Percentiles rank a stretch among this genome's conserved stretches.
Evolutionary conservation across 2,888 invertebrate genomes (phyloP).

Genomic region (Tigriopus californicus): DNA sequence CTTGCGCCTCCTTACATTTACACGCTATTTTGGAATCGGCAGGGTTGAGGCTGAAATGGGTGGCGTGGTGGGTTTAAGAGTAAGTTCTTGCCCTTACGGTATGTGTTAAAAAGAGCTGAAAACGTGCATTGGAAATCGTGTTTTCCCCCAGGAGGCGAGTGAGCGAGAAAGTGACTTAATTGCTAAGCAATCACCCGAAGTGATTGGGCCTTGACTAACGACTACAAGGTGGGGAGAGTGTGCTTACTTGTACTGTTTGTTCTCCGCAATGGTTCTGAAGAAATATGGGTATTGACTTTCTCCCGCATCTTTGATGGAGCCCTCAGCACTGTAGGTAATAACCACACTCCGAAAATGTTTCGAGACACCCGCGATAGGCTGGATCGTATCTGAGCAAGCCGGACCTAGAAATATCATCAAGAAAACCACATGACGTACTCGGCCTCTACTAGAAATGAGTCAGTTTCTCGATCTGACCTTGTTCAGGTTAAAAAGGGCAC

Average conservation of each 20-base stretch:
- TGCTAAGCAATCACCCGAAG: too few species aligned
- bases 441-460: not conserved
- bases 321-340: constrained; percentile 59
- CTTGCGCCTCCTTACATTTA: too few species aligned
- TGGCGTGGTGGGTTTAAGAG: too few species aligned
- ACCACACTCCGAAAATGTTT: constrained; percentile 49
- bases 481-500: too few species aligned
- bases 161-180: too few species aligned
- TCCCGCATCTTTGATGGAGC: constrained; percentile 31
- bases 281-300: constrained; percentile 52
- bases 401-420: constrained; percentile 43
- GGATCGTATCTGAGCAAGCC: constrained; percentile 59
- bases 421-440: too few species aligned
- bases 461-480: not conserved
- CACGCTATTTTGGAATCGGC: too few species aligned
- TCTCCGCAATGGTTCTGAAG: constrained; percentile 58
- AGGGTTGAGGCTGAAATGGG: too few species aligned
- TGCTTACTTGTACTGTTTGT: constrained; percentile 42
- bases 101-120: too few species aligned
- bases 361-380: constrained; percentile 54
- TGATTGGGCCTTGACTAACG: not conserved
- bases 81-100: too few species aligned
- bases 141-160: too few species aligned
- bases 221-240: not conserved
- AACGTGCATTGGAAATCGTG: too few species aligned